A percentile compares a stretch with the other conserved stretches of the same genome.
Conservation (phyloP, 2,113 vertebrate genomes). For the Agapornis roseicollis region DNA sequence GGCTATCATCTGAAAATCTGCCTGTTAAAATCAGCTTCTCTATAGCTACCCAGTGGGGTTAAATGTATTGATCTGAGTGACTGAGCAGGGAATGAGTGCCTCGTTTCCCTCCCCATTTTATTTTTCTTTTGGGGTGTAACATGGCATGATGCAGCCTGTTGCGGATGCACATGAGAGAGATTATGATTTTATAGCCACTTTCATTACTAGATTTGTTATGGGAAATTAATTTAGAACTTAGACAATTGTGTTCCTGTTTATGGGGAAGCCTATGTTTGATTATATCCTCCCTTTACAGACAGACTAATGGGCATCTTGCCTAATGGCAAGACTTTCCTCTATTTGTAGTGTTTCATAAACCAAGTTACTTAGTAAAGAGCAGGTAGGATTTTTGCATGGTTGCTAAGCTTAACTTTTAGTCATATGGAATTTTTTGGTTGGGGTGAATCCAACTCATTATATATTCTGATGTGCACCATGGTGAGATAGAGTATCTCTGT, state of each 20-base stretch:
- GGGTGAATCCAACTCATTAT: neutral
- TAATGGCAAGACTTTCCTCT: neutral
- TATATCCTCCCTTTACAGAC: neutral
- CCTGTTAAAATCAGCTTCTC: neutral
- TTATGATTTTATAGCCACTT: slow-evolving; percentile 39
- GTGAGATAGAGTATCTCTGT: neutral
- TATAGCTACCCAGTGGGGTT: neutral
- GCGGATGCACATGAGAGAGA: slow-evolving; percentile 43
- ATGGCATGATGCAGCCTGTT: neutral
- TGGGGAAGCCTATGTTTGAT: neutral
- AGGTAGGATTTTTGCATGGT: neutral
- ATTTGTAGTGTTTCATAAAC: neutral
- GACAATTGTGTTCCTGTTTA: slow-evolving; percentile 5
- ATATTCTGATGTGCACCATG: neutral
- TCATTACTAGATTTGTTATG: slow-evolving; percentile 35
- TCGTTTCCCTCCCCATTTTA: slow-evolving; percentile 20
- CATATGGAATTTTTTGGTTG: neutral
- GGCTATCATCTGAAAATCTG: neutral
- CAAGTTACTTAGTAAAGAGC: neutral
- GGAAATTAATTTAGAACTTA: slow-evolving; percentile 56
- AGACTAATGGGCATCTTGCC: neutral
- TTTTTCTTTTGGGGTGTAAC: slow-evolving; percentile 49
- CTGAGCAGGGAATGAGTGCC: slow-evolving; percentile 19
- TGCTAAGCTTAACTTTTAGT: neutral
- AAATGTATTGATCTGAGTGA: slow-evolving; percentile 27